Conservation (phyloP, 37 sponge, comb jelly and placozoan genomes). For the Eunapius fragilis region DNA sequence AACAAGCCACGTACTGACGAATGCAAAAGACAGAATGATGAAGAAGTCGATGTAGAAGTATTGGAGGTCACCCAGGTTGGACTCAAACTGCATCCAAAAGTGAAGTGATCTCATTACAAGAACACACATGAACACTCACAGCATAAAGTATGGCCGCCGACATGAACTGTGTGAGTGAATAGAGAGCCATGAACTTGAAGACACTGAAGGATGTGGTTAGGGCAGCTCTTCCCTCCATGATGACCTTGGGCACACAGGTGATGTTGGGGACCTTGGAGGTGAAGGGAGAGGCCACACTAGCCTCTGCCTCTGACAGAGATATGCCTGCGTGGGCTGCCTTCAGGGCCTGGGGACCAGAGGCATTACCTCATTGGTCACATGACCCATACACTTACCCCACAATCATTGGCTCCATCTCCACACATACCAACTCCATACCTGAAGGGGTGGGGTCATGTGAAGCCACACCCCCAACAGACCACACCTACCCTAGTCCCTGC, state of each 20-base stretch:
- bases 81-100: constrained; percentile 50
- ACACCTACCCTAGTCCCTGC: constrained; percentile 73
- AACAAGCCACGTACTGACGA: constrained; percentile 92
- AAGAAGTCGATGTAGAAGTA: constrained; percentile 89
- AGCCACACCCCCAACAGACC: not conserved
- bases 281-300: constrained; percentile 95
- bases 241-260: constrained; percentile 70
- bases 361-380: not conserved
- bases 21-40: constrained; percentile 66
- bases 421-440: constrained; percentile 91
- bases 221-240: constrained; percentile 91
- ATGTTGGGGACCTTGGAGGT: constrained; percentile 86
- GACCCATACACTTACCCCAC: constrained; percentile 77
- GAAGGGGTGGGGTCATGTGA: not conserved
- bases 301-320: constrained; percentile 94
- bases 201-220: constrained; percentile 87
- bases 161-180: constrained; percentile 86
- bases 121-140: constrained; percentile 40
- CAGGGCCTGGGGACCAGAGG: constrained; percentile 70
- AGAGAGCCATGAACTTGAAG: constrained; percentile 97
- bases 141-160: constrained; percentile 81
- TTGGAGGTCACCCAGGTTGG: constrained; percentile 86
- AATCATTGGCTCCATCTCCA: constrained; percentile 99
- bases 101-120: too few relatives aligned
- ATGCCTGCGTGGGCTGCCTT: constrained; percentile 94